Evolutionary conservation across 2,888 invertebrate species (phyloP).

Genomic region (Volucella bombylans): DNA sequence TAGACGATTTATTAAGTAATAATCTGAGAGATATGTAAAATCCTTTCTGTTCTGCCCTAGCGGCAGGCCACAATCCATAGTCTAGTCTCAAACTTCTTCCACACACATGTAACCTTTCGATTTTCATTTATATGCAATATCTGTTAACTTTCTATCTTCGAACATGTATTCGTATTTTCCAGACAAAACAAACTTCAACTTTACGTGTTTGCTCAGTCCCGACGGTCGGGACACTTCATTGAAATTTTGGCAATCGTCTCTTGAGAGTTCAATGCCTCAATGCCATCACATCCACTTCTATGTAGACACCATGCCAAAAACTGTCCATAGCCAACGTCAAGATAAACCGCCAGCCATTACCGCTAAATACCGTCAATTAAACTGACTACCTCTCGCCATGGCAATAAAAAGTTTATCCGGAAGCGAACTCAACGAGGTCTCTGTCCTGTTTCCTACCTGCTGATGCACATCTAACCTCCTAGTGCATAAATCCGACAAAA

Average conservation of each 20-base stretch:
- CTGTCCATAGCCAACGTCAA: background rate
- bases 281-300: no score
- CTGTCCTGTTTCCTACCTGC: background rate
- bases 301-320: slow-evolving; percentile 1
- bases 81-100: no score
- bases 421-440: slow-evolving; percentile 16
- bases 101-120: no score
- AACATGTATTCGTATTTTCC: no score
- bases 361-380: slow-evolving; percentile 50
- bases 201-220: background rate
- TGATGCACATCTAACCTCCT: slow-evolving; percentile 2
- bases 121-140: no score
- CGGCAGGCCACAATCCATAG: no score
- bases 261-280: slow-evolving; percentile 49
- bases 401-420: slow-evolving; percentile 40
- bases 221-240: slow-evolving; percentile 16
- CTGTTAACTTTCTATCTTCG: no score
- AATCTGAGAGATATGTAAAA: no score
- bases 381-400: slow-evolving; percentile 1
- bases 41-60: no score
- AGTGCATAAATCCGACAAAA: background rate
- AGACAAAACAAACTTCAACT: background rate
- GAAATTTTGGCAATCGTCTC: slow-evolving; percentile 49
- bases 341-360: slow-evolving; percentile 42
- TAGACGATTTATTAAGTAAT: no score